phyloP scores from a whole-genome alignment of 2,888 invertebrate species.

The Antheraea assamensis region DNA sequence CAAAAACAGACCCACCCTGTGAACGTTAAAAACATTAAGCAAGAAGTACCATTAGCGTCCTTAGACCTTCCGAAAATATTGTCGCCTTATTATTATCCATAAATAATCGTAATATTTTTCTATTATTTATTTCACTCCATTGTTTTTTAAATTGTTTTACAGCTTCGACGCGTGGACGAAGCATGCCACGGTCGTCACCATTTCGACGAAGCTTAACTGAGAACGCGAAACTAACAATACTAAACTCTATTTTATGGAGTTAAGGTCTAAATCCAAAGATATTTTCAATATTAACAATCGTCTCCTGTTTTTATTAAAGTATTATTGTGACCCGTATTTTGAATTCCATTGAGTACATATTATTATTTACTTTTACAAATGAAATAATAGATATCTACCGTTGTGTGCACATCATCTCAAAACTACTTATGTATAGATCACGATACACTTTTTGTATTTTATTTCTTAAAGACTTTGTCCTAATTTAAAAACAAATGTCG shows the following conservation, averaged over 20 bases:
- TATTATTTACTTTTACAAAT: too few relatives aligned
- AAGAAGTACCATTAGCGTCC: conserved; percentile 41
- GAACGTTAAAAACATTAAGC: conserved; percentile 42
- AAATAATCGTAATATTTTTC: conserved; percentile 62
- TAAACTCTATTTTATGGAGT: neutral
- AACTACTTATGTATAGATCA: too few relatives aligned
- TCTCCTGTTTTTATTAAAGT: neutral
- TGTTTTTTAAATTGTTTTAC: conserved; percentile 63
- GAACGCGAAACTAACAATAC: conserved; percentile 4
- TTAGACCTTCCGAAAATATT: conserved; percentile 67
- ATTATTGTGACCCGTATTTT: neutral
- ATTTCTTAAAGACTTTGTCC: too few relatives aligned
- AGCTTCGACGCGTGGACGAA: conserved; percentile 67
- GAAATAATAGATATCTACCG: too few relatives aligned
- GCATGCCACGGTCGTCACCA: conserved; percentile 47
- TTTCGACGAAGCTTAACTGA: conserved; percentile 15
- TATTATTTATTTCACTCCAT: conserved; percentile 47
- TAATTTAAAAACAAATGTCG: too few relatives aligned
- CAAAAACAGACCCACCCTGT: conserved; percentile 22
- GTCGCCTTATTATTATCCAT: conserved; percentile 53
- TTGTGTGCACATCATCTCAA: too few relatives aligned
- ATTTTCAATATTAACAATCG: neutral
- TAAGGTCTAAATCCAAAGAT: conserved; percentile 21
- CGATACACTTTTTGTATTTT: too few relatives aligned
- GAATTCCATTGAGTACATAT: too few relatives aligned